Conservation (phyloP, 2,888 invertebrate genomes). For the Timema cristinae region DNA sequence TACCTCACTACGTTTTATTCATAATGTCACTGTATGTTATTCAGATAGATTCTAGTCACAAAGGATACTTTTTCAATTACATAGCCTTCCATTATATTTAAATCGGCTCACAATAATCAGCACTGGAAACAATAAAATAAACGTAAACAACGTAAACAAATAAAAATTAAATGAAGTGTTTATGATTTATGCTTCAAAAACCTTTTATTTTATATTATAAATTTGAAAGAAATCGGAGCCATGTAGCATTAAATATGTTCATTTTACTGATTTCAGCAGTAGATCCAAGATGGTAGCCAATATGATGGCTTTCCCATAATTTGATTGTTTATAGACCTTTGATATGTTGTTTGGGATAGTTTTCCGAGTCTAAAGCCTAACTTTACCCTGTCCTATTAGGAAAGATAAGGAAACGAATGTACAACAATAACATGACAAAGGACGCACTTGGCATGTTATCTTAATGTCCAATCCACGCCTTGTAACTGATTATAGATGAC, state of each 20-base stretch:
- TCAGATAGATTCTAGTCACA: neutral
- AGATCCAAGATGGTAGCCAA: neutral
- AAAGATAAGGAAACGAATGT: too few species aligned
- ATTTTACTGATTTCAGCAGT: neutral
- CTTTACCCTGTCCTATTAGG: neutral
- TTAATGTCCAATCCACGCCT: too few species aligned
- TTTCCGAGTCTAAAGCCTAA: neutral
- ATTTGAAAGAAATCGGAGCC: neutral
- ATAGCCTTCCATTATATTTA: neutral
- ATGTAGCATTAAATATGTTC: neutral
- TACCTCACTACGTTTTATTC: neutral
- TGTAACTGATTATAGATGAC: too few species aligned
- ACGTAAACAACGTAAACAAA: neutral
- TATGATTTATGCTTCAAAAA: neutral
- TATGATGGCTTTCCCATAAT: neutral
- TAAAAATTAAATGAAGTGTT: neutral
- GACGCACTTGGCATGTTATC: too few species aligned
- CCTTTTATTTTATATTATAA: too few species aligned
- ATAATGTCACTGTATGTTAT: constrained; percentile 3
- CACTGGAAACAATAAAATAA: neutral
- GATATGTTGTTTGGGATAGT: neutral
- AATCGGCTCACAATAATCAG: neutral
- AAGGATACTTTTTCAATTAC: neutral
- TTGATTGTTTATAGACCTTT: neutral
- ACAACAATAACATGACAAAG: too few species aligned